phyloP scores from a whole-genome alignment of 2,888 invertebrate species.

The Drosophila imparisetae region DNA sequence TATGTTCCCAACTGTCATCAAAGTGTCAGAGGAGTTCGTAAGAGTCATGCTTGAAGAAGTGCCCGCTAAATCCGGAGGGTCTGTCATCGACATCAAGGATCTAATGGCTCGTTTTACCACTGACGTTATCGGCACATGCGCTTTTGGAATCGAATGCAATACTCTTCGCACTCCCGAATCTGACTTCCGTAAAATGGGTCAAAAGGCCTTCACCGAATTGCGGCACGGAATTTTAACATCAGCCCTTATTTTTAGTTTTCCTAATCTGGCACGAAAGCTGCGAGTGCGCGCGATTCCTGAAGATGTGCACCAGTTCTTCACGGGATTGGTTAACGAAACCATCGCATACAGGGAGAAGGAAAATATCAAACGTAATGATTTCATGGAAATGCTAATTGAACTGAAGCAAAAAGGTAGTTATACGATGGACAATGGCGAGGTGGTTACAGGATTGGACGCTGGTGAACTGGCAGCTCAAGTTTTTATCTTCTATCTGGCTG shows the following conservation, averaged over 20 bases:
- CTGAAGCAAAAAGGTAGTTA: slow-evolving; percentile 74
- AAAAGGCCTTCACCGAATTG: slow-evolving; percentile 40
- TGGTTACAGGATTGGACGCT: too few relatives aligned
- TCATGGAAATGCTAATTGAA: slow-evolving; percentile 85
- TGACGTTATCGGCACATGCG: slow-evolving; percentile 85
- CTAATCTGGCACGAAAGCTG: slow-evolving; percentile 64
- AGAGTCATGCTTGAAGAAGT: slow-evolving; percentile 51
- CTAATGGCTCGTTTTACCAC: slow-evolving; percentile 85
- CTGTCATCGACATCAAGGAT: slow-evolving; percentile 84
- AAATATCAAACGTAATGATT: slow-evolving; percentile 84
- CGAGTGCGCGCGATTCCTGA: slow-evolving; percentile 69
- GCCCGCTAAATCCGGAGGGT: slow-evolving; percentile 22
- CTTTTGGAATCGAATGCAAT: slow-evolving; percentile 85
- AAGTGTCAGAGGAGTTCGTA: slow-evolving; percentile 61
- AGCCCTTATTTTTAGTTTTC: too few relatives aligned
- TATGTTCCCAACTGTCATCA: slow-evolving; percentile 70
- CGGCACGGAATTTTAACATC: too few relatives aligned
- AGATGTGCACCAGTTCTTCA: slow-evolving; percentile 77
- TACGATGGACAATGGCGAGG: too few relatives aligned
- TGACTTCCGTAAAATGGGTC: slow-evolving; percentile 78
- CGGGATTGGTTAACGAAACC: slow-evolving; percentile 82
- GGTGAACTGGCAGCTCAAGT: too few relatives aligned
- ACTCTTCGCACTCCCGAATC: slow-evolving; percentile 81
- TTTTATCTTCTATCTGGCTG: too few relatives aligned
- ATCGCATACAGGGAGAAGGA: slow-evolving; percentile 82